Evolutionary conservation across 2,113 vertebrate genomes (phyloP).

Genomic region (Carassius auratus): DNA sequence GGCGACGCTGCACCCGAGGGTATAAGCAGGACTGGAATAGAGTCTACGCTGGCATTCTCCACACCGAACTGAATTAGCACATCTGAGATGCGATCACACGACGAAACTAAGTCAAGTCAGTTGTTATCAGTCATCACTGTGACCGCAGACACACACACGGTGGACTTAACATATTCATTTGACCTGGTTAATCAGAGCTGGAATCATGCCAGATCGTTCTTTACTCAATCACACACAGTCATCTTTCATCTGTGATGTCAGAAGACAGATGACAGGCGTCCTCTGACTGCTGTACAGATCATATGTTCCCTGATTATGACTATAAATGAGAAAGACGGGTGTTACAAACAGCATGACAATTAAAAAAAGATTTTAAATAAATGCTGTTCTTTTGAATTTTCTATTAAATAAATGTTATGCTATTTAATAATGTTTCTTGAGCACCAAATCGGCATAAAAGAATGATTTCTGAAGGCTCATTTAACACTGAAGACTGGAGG

Average conservation of each 20-base stretch:
- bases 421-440: too few relatives aligned
- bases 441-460: too few relatives aligned
- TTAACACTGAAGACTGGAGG: too few relatives aligned
- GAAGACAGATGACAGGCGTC: not conserved
- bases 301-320: not conserved
- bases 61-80: slow-evolving; percentile 13
- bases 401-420: too few relatives aligned
- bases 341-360: not conserved
- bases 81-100: slow-evolving; percentile 24
- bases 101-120: not conserved
- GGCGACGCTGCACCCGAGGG: slow-evolving; percentile 2
- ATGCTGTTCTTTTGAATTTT: too few relatives aligned
- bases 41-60: not conserved
- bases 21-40: slow-evolving; percentile 17
- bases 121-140: slow-evolving; percentile 2
- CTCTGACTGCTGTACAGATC: not conserved
- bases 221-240: not conserved
- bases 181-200: not conserved
- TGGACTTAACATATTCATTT: not conserved
- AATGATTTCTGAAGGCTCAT: too few relatives aligned
- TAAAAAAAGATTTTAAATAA: too few relatives aligned
- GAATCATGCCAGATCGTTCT: not conserved
- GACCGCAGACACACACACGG: not conserved
- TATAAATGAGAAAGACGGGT: not conserved
- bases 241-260: not conserved